Base-by-base conservation (phyloP, 2,888 invertebrate genomes). In the Archips crataeganus region DNA sequence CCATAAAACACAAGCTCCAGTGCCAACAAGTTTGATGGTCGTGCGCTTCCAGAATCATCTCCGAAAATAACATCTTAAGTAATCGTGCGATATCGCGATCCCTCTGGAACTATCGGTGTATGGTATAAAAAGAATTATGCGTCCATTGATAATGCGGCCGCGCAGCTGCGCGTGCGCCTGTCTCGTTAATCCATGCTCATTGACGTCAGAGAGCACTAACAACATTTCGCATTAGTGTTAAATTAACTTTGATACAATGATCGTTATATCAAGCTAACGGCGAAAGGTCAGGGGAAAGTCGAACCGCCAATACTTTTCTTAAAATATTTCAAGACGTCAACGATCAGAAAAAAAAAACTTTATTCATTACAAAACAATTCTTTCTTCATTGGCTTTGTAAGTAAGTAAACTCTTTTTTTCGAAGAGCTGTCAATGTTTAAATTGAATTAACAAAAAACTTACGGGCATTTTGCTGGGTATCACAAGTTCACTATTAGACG, bases 1-100 rank as follows among this genome's bases (percentile, higher is more conserved):
- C 91, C 89, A 92, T 93, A 91, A 93, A 93, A 88, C 85, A 83
- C 75, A 75, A 81, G 84, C 81, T 94, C 93, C 93, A 93, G 93
- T 94, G 94, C 94, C 94, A 94, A 94, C 88, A 89, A 87, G 90
- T 90, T 91, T 87, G 86, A 87, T 87, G 87, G 87, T 83, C 79
- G 76, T 76, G 80, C 84, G 84, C 79, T 87, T 94, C 93, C 93
- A 94, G 94, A 88, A 92, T 91, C 92, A 93, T 84, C 81, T 87
- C 88, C 89, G 78, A 88, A 93, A 94, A 94, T 94, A 94, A 89
- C 91, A 78, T 81, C 77, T 75, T 77, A 77, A 83, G 80, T 83
- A 86, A 87, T 85, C 79, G 85, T 86, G 87, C 82, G 82, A 80
- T 85, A 86, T 83, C 83, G 81, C 75, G 79, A 79, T 82, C 79